A percentile compares a stretch with the other conserved stretches of the same genome.
Evolutionary conservation across 2,797 vertebrate species (phyloP).

Genomic region (Emydoidea blandingii): DNA sequence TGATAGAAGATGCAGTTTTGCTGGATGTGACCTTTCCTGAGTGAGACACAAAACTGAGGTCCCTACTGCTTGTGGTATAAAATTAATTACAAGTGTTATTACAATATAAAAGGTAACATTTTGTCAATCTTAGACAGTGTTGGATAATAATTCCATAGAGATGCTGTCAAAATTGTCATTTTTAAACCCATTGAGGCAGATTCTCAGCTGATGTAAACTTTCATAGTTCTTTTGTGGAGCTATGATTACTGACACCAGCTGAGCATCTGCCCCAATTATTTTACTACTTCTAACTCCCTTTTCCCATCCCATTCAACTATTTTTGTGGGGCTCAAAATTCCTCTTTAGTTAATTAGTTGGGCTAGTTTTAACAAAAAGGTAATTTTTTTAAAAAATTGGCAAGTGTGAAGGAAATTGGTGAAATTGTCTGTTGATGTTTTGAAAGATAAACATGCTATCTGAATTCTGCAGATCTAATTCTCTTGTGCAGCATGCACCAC

Average conservation of each 20-base stretch:
- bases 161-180: background rate
- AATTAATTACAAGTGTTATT: too few species aligned
- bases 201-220: constrained; percentile 14
- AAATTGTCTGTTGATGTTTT: background rate
- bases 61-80: background rate
- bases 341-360: background rate
- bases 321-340: background rate
- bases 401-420: background rate
- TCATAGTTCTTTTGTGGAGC: constrained; percentile 42
- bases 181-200: constrained; percentile 18
- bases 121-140: too few species aligned
- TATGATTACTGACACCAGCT: constrained; percentile 14
- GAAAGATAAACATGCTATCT: background rate
- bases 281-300: constrained; percentile 1
- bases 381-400: background rate
- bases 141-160: background rate
- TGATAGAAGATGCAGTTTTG: background rate
- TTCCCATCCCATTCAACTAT: background rate
- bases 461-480: background rate
- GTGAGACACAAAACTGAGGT: background rate
- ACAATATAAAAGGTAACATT: too few species aligned
- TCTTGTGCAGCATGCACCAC: background rate
- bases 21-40: background rate
- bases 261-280: constrained; percentile 14
- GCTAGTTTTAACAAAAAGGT: background rate